Base-by-base conservation (phyloP, 1,140 invertebrate species). In the Calephelis nemesis region DNA sequence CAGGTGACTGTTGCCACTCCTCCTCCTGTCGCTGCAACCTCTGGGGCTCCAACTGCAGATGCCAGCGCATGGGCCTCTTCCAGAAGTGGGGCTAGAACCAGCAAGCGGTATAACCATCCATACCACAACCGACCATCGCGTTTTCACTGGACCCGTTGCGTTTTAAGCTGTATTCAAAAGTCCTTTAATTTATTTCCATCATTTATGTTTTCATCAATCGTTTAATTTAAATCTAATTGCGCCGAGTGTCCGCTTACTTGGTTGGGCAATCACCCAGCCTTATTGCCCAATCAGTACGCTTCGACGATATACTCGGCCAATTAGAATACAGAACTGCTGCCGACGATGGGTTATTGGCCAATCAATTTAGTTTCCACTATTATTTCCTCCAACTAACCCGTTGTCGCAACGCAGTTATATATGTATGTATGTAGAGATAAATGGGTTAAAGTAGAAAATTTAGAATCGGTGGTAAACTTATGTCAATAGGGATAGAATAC, bases 31-130 rank as follows among this genome's bases (percentile, higher is more conserved):
- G 97, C 49, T 98, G 97, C 93, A 98, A 97, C 89, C 93, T 98
- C 6, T 98, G 97, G 97, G 97, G 97, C 30, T 95, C 96, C 76
- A 98, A 98, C 92, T 98, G 97, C 88, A 94, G 96, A 75, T 98
- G 97, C 89, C 96, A 97, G 88, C 94, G 97, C 72, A 95, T 96
- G 93, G 97, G 97, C 50, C 94, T 98, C 75, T 97, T 98, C 93
- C 97, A 98, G 85, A 96, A 97, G 90, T 97, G 96, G 96, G 96
- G 96, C 76, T 95, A 75, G 75, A 77, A 78, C 69, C 45, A 75
- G 78, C 83, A 76, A 71, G n/a, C 47, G 67, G 40, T 49, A 47
- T 15, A 19, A 30, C 68, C 81, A 82, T 72, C 76, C 82, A 81
- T 13, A 49, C 84, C 81, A 82, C 78, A 80, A 74, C 81, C 68